Base-by-base conservation (phyloP, 1,140 invertebrate genomes). In the Cecropterus lyciades region DNA sequence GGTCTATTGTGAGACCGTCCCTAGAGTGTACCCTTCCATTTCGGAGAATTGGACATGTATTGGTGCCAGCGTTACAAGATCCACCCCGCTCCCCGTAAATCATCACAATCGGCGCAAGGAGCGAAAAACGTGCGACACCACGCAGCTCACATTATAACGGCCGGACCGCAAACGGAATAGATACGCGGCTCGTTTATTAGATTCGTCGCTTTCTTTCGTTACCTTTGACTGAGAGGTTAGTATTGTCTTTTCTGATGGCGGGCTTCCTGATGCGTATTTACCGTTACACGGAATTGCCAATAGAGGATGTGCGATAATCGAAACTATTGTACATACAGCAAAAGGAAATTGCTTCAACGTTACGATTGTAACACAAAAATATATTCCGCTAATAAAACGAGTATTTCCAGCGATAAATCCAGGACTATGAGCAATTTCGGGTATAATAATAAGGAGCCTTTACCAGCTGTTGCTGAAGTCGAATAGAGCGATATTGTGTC, bases 171-270 rank as follows among this genome's bases (percentile, higher is more conserved):
- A 89, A 88, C 80, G 80, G 82, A 86, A 88, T 87, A 75, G 82
- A 87, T 84, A 83, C 77, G 79, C 73, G 73, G 69, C 43, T 69
- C 79, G 81, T 86, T 91, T 89, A 91, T 89, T 89, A 89, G 85
- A 89, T 88, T 91, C 85, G 81, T 78, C 82, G 80, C 73, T 87
- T 89, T 87, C 84, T 82, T 89, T 86, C 85, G 85, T 87, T 86
- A 90, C 86, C 82, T 89, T 87, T 87, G 84, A 85, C 82, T 77
- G 76, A 77, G 78, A 79, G 77, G 75, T 77, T 80, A 73, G 72
- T 78, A 84, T 87, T 89, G 82, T 89, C 82, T 89, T 87, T 84
- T 81, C 72, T 81, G 70, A 70, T 75, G 70, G 74, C 70, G 65
- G 67, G 73, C 70, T 73, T 79, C 79, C 78, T 80, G 73, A 82